Evolutionary conservation across 2,113 vertebrate species (phyloP), one percentile per base, ranked within the genome.

Genomic region (Aviceda subcristata): DNA sequence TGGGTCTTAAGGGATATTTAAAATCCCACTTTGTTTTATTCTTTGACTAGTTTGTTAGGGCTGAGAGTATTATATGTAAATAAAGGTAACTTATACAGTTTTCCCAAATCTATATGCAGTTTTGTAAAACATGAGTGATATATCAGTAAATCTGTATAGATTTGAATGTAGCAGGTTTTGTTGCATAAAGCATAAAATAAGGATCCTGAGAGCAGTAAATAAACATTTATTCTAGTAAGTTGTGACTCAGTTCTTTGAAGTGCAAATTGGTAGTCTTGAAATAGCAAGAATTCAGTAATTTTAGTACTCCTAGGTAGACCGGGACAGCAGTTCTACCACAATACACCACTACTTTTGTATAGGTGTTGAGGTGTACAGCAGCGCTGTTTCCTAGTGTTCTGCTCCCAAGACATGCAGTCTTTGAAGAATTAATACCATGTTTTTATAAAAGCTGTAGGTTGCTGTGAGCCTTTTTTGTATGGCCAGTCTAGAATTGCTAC

Each of bases 161-260:
- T 94, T 97, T 97, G 94, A 97, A 97, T 98, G 95, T 98, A 97
- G 96, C 95, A 94, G 96, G 97, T 97, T 98, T 96, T 98, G 96
- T 98, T 95, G 85, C 81, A 87, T 98, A 78, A 97, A 97, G 84
- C 97, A 90, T 95, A 95, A 97, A 97, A 94, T 91, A 85, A 96
- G 95, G 62, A 95, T 95, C 90, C 88, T 88, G 92, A 95, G 46
- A 97, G 86, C 95, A 93, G 95, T 95, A 97, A 98, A 98, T 98
- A 98, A 98, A 98, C 95, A 88, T 98, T 95, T 98, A 97, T 98
- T 98, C 97, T 98, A 97, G 88, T 98, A 97, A 64, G 20, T 63
- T 64, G 69, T 94, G 94, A 51, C 72, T 97, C 10, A 17, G 60
- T 97, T 96, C n/a, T 81, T 98, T 95, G 63, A 91, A 85, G 73